These are phyloP conservation scores for Ladona fulva DNA, from an alignment of 1,140 invertebrate species.

Conservation along the genomic window DNA sequence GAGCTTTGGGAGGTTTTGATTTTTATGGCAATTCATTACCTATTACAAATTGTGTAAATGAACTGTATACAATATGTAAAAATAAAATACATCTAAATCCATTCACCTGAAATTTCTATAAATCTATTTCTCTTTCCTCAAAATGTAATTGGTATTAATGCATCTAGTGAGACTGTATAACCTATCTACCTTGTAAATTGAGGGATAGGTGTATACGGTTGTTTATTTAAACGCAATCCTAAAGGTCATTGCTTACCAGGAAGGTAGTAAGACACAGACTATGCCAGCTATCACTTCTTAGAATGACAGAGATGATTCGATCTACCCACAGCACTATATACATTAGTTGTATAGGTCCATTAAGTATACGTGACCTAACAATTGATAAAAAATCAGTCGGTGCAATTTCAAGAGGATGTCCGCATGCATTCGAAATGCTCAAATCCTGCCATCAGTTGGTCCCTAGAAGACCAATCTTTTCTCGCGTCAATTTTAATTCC, in stretches of 20 bases:
- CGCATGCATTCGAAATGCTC: neutral
- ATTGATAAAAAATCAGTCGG: slow-evolving; percentile 7
- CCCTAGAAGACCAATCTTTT: neutral
- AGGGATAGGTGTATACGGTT: too few relatives aligned
- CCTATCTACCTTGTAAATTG: too few relatives aligned
- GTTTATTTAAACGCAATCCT: neutral
- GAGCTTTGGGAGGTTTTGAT: too few relatives aligned
- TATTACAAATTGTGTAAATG: too few relatives aligned
- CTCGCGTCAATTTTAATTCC: neutral
- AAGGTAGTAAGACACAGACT: neutral
- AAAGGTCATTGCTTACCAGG: neutral
- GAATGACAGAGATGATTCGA: neutral
- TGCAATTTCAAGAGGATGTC: neutral
- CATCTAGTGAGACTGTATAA: too few relatives aligned
- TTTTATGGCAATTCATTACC: too few relatives aligned
- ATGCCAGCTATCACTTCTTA: neutral
- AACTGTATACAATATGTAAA: too few relatives aligned
- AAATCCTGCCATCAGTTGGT: neutral
- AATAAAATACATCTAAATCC: too few relatives aligned
- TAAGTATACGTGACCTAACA: neutral
- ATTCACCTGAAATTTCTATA: too few relatives aligned
- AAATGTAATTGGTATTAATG: too few relatives aligned
- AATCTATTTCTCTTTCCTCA: too few relatives aligned
- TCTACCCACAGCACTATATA: neutral
- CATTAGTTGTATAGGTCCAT: neutral